Base-by-base conservation (phyloP, 2,797 vertebrate genomes). In the Triplophysa yarkandensis region DNA sequence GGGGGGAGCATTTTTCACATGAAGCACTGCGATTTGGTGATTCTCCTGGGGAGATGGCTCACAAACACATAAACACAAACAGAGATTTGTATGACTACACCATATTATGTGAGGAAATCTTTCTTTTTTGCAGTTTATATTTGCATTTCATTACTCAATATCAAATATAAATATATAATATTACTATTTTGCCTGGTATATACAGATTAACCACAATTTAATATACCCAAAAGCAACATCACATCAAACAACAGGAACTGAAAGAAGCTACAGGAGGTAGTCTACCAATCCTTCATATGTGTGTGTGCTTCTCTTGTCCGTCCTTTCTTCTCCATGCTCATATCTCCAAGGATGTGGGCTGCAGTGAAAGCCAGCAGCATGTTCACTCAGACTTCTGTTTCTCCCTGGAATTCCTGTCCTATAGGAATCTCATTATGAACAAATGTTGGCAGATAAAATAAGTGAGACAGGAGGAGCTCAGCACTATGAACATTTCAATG, bases 271-370 rank as follows among this genome's bases (percentile, higher is more conserved):
- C 34, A 44, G n/a, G 54, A 27, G 4, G 6, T 34, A 62, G 23
- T 46, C 32, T 52, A 72, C 57, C 70, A 52, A 62, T 50, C 32
- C 43, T 71, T 36, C 21, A 48, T 57, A 30, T 54, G 28, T 21
- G 46, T 50, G 34, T 71, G 71, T 64, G 70, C 11, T 19, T 63
- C 61, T 74, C 77, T 72, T 81, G 55, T 72, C 86, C 87, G 87
- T 69, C 82, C 86, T 80, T 68, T 79, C 78, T 73, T 72, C 10
- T 71, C 86, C 85, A 86, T 60, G 86, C 79, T 83, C 83, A 78
- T 80, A 86, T 87, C 87, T 85, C 84, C 80, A 89, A 87, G 89
- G 90, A 88, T 87, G 86, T 89, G 73, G 70, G 74, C 69, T 61
- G 79, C 70, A 66, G 73, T 34, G 52, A 64, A 80, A 80, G 83